phyloP scores from a whole-genome alignment of 2,888 invertebrate species.

The Thecocarcelia acutangulata region DNA sequence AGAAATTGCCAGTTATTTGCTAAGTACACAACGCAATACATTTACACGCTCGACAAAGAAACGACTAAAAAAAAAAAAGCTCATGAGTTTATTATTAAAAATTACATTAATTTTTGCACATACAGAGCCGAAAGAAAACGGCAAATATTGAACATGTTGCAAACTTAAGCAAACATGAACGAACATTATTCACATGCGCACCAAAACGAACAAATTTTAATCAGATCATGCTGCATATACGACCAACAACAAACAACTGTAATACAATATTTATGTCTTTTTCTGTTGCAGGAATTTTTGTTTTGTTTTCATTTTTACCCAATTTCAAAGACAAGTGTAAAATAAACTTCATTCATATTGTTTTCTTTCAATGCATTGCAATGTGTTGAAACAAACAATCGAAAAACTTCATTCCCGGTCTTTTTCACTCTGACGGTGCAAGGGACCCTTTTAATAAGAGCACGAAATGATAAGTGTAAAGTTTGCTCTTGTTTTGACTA shows the following conservation, averaged over 20 bases:
- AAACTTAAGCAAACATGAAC: not conserved
- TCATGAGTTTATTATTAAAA: slow-evolving; percentile 68
- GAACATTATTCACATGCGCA: not conserved
- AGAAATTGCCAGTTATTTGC: slow-evolving; percentile 79
- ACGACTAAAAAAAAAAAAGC: slow-evolving; percentile 28
- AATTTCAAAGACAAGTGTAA: slow-evolving; percentile 44
- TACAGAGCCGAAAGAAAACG: slow-evolving; percentile 18
- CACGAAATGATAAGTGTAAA: slow-evolving; percentile 58
- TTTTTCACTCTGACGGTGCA: not conserved
- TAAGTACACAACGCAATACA: slow-evolving; percentile 61
- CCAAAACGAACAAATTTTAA: not conserved
- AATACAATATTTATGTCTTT: not conserved
- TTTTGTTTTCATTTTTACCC: slow-evolving; percentile 9
- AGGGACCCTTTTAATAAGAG: slow-evolving; percentile 43
- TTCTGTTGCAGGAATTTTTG: not conserved
- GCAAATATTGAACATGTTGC: slow-evolving; percentile 28
- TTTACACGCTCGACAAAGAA: slow-evolving; percentile 61
- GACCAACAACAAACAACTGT: slow-evolving; percentile 8
- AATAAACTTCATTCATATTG: slow-evolving; percentile 66
- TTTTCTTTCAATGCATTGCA: slow-evolving; percentile 25
- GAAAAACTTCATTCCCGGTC: slow-evolving; percentile 2
- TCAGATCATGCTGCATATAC: slow-evolving; percentile 19
- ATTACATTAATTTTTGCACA: slow-evolving; percentile 67
- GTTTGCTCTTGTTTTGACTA: slow-evolving; percentile 66
- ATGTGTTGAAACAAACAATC: slow-evolving; percentile 4